Percentiles rank a stretch among this genome's conserved stretches.
These are phyloP conservation scores for Amblyteles armatorius DNA, from an alignment of 2,888 invertebrate genomes.

Conservation along the genomic window DNA sequence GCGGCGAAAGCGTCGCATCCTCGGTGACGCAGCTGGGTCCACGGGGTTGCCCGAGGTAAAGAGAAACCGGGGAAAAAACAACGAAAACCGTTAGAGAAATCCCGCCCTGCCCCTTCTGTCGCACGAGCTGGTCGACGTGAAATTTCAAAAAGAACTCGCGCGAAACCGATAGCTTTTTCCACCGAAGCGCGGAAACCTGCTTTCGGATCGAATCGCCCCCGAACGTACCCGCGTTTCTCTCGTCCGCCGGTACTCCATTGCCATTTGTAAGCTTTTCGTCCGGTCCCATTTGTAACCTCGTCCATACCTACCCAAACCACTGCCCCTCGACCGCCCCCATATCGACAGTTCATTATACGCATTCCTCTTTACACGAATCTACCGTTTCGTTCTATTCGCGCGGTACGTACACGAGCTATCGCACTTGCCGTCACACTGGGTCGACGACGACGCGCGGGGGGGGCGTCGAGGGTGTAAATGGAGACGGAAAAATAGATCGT, in stretches of 20 bases:
- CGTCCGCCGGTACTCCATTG: conserved; percentile 68
- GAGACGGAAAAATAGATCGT: conserved; percentile 10
- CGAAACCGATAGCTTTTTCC: conserved; percentile 59
- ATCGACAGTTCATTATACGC: conserved; percentile 58
- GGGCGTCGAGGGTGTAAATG: background rate
- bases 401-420: conserved; percentile 51
- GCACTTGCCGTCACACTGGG: conserved; percentile 30
- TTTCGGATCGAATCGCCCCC: conserved; percentile 20
- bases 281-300: conserved; percentile 14
- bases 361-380: conserved; percentile 17
- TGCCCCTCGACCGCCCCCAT: conserved; percentile 20
- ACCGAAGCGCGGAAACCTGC: conserved; percentile 34
- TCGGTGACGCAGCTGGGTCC: conserved; percentile 2
- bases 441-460: background rate
- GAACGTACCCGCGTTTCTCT: conserved; percentile 59
- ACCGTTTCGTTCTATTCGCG: conserved; percentile 71
- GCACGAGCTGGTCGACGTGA: conserved; percentile 32
- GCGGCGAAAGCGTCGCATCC: background rate
- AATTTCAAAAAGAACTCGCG: conserved; percentile 59
- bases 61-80: background rate
- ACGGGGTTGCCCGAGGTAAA: background rate
- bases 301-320: no score
- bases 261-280: conserved; percentile 66
- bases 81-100: background rate
- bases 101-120: no score